Evolutionary conservation across 1,140 invertebrate species (phyloP), one percentile per base, ranked within the genome.

Genomic region (Bicyclus anynana): DNA sequence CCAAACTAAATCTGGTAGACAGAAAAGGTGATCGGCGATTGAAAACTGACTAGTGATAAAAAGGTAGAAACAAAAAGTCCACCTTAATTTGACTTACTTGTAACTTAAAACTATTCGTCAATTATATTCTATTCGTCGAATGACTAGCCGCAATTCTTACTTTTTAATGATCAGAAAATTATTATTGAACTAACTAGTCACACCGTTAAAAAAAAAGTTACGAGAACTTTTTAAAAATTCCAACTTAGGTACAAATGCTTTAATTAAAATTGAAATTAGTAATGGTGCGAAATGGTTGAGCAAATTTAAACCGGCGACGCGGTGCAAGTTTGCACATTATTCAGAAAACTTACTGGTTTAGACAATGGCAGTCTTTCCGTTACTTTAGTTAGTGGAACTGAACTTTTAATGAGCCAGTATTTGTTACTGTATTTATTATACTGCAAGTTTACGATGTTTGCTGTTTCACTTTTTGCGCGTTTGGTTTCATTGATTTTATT

Each of bases 321-420:
- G n/a, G 55, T 42, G 35, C 23, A 69, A 74, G 58, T 74, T 74
- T 12, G 14, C 52, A 56, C 61, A 68, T 74, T 62, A 74, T 67
- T 74, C 63, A 74, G 62, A 53, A 59, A 71, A 68, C 60, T 67
- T 69, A 60, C 40, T 62, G 58, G 48, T 47, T 46, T 56, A 62
- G 68, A 71, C 71, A 66, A 63, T 65, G 29, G 37, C 56, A 52
- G 61, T 67, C 58, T 64, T 69, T 65, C 57, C 52, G 37, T 62
- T 69, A 64, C 61, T 74, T 71, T 65, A 57, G 37, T 16, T 67
- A 53, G 37, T 16, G 12, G 48, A 57, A 53, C 6, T 38, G 35
- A 67, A 71, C 53, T 74, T 74, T 74, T 63, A 74, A 74, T 65
- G 56, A 63, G 51, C 52, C 37, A 21, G 54, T 47, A 54, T 65